phyloP scores from a whole-genome alignment of 2,113 vertebrate species.

The Pontoporia blainvillei region DNA sequence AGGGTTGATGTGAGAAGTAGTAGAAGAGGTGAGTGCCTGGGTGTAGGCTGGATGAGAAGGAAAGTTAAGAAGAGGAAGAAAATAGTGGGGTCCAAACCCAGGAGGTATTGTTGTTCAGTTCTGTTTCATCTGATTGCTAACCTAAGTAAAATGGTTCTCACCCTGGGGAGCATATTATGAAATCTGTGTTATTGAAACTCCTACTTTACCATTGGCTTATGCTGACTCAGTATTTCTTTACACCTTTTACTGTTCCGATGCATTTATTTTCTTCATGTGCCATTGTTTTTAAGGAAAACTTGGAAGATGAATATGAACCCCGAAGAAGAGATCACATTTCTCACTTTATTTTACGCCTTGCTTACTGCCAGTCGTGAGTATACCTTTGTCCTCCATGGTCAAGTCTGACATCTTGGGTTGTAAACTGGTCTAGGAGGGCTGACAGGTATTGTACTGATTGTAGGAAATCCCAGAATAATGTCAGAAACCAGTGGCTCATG shows the following conservation, averaged over 20 bases:
- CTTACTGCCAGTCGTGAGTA: conserved; percentile 98
- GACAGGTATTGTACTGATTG: neutral
- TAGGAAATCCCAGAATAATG: neutral
- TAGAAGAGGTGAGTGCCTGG: neutral
- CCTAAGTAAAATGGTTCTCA: neutral
- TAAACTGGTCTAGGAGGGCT: neutral
- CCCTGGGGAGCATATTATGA: neutral
- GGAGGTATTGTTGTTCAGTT: neutral
- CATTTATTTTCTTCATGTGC: conserved; percentile 36
- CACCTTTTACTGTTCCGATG: neutral
- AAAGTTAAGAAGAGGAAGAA: neutral
- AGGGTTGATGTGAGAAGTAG: neutral
- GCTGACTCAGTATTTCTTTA: neutral
- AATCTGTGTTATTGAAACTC: neutral
- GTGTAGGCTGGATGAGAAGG: neutral
- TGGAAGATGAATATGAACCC: conserved; percentile 88
- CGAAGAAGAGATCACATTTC: conserved; percentile 96
- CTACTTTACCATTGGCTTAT: neutral
- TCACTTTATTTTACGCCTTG: conserved; percentile 97
- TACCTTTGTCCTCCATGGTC: neutral
- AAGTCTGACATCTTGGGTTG: neutral
- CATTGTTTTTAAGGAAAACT: conserved; percentile 74
- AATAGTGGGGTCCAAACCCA: neutral
- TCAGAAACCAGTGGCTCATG: neutral
- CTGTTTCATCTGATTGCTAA: neutral